Percentiles rank a stretch among this genome's conserved stretches.
These are phyloP conservation scores for Idaea biselata DNA, from an alignment of 2,888 invertebrate genomes.

Conservation along the genomic window DNA sequence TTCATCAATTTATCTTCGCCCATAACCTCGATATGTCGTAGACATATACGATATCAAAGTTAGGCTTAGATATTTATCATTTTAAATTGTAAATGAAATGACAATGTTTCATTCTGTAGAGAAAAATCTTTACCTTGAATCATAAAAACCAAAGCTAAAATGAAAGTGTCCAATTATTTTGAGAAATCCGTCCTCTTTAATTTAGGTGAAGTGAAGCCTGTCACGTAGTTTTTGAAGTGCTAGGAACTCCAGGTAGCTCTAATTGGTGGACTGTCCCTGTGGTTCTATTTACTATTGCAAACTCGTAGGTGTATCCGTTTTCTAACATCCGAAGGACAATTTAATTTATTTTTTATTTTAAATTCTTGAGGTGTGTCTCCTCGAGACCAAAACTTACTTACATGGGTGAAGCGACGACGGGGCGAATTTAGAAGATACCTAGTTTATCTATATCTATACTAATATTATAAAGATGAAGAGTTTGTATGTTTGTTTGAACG, in stretches of 20 bases:
- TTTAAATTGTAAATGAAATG: neutral
- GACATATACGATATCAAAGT: too few species aligned
- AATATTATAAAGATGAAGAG: too few species aligned
- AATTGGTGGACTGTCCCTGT: slow-evolving; percentile 18
- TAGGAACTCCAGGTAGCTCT: slow-evolving; percentile 26
- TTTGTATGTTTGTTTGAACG: too few species aligned
- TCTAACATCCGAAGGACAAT: neutral
- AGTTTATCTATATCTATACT: too few species aligned
- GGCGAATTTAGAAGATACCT: too few species aligned
- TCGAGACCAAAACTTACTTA: too few species aligned
- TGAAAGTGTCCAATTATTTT: slow-evolving; percentile 9
- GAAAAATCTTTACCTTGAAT: neutral
- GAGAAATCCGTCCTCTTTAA: slow-evolving; percentile 12
- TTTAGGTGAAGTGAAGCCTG: slow-evolving; percentile 5
- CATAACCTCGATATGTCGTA: neutral
- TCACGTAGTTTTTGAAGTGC: slow-evolving; percentile 14
- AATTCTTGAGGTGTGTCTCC: too few species aligned
- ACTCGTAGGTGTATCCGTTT: neutral
- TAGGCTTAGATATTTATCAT: too few species aligned
- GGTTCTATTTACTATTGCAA: neutral
- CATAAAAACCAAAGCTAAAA: neutral
- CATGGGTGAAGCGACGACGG: too few species aligned
- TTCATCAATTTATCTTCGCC: neutral
- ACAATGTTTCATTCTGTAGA: neutral
- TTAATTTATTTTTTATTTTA: neutral